A percentile compares a stretch with the other conserved stretches of the same genome.
Evolutionary conservation across 1,140 invertebrate genomes (phyloP).

Genomic region (Asobara japonica): DNA sequence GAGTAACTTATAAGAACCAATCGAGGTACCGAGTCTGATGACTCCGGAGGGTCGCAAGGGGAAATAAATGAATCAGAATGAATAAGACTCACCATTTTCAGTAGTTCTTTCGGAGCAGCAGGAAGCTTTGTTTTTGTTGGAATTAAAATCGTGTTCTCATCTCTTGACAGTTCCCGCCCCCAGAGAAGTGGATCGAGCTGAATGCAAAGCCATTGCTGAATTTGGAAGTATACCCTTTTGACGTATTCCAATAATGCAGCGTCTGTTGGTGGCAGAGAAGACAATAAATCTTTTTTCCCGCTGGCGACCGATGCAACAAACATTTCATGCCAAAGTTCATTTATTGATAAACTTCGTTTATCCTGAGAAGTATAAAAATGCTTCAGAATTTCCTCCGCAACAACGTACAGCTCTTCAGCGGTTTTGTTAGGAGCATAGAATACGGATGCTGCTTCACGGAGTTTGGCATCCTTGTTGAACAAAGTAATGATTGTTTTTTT

Average conservation of each 20-base stretch:
- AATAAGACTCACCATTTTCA: too few species aligned
- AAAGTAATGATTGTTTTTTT: constrained; percentile 17
- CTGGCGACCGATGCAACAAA: background rate
- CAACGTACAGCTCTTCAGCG: constrained; percentile 4
- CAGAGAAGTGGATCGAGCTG: constrained; percentile 37
- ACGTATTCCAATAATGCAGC: constrained; percentile 42
- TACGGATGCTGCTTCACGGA: background rate
- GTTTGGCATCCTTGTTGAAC: background rate
- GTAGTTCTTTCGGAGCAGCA: too few species aligned
- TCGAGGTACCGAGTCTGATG: too few species aligned
- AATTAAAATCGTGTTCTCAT: too few species aligned
- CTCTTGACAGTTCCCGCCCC: constrained; percentile 39
- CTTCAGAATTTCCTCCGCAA: constrained; percentile 9
- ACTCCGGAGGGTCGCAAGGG: too few species aligned
- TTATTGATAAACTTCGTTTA: background rate
- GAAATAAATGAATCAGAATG: too few species aligned
- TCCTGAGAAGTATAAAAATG: background rate
- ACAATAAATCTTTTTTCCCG: background rate
- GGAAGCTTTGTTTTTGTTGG: too few species aligned
- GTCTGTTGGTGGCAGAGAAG: constrained; percentile 43
- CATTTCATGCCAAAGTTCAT: background rate
- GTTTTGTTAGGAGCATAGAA: too few species aligned
- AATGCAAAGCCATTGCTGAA: constrained; percentile 41
- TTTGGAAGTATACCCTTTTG: constrained; percentile 45
- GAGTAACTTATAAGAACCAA: too few species aligned